These are phyloP conservation scores for Schizothorax lantsangensis DNA, from an alignment of 2,797 vertebrate genomes.

Conservation along the genomic window DNA sequence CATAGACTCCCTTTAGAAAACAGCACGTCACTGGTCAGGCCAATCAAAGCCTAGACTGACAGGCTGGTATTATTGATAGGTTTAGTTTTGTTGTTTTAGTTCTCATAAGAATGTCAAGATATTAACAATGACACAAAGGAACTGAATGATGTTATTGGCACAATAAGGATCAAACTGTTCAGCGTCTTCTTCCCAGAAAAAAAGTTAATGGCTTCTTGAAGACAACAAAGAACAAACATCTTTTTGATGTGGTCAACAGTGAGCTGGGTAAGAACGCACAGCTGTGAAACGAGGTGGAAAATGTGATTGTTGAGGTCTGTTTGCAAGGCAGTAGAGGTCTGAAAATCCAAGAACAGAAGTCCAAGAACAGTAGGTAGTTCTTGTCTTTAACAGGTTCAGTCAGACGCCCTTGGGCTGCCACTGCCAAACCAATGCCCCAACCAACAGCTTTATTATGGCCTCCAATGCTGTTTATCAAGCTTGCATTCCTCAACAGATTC, in stretches of 20 bases:
- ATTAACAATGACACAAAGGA: neutral
- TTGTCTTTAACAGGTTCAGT: conserved; percentile 6
- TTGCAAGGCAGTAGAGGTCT: neutral
- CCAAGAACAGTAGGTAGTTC: neutral
- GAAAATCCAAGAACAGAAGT: neutral
- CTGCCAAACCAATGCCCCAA: neutral
- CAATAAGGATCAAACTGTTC: neutral
- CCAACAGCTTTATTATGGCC: neutral
- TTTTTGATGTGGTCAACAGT: conserved; percentile 9
- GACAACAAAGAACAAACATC: neutral
- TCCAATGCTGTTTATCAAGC: neutral
- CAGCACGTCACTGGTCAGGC: neutral
- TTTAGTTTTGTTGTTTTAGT: neutral
- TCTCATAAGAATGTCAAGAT: neutral
- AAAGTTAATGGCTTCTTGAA: neutral
- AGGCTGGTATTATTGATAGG: neutral
- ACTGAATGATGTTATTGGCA: neutral
- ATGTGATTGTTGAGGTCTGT: neutral
- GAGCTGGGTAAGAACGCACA: neutral
- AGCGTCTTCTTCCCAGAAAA: neutral
- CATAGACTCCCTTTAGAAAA: conserved; percentile 4
- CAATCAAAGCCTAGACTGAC: conserved; percentile 6
- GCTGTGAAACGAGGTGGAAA: neutral
- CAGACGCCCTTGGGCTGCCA: neutral
- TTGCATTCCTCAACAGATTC: neutral